Conservation (phyloP, 2,888 invertebrate species). For the Ceraclea dissimilis region DNA sequence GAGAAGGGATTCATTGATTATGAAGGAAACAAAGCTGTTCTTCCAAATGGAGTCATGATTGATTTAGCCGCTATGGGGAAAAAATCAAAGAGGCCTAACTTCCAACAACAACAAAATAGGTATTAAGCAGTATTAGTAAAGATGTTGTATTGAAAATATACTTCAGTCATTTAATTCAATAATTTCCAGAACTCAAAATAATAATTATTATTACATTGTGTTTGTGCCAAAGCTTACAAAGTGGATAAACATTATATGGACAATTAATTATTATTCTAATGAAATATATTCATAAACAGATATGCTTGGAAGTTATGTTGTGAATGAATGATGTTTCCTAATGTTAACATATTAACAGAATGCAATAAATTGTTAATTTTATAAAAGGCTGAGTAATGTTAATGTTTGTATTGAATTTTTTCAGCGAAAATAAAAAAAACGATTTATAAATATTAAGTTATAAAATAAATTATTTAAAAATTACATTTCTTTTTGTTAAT, state of each 20-base stretch:
- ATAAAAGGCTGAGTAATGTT: too few relatives aligned
- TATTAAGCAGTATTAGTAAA: constrained; percentile 33
- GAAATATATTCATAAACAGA: too few relatives aligned
- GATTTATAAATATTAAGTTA: too few relatives aligned
- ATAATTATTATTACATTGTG: neutral
- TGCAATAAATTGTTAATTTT: neutral
- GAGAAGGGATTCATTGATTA: constrained; percentile 65
- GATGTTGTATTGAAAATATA: constrained; percentile 19
- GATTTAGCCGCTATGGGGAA: constrained; percentile 64
- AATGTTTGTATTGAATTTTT: too few relatives aligned
- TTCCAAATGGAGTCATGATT: constrained; percentile 65
- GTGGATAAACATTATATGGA: neutral
- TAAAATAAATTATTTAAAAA: too few relatives aligned
- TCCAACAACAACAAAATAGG: constrained; percentile 39
- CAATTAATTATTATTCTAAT: neutral
- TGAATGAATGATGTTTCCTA: too few relatives aligned
- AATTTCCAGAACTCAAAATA: neutral
- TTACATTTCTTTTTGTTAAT: too few relatives aligned
- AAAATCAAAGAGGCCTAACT: constrained; percentile 61
- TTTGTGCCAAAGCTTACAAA: neutral
- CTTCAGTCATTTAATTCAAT: neutral
- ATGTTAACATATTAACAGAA: neutral
- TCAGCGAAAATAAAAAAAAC: too few relatives aligned
- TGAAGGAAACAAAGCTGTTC: constrained; percentile 63
- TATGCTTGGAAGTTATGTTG: too few relatives aligned